A percentile compares a stretch with the other conserved stretches of the same genome.
phyloP scores from a whole-genome alignment of 2,888 invertebrate genomes.

The Lacanobia wlatinum region DNA sequence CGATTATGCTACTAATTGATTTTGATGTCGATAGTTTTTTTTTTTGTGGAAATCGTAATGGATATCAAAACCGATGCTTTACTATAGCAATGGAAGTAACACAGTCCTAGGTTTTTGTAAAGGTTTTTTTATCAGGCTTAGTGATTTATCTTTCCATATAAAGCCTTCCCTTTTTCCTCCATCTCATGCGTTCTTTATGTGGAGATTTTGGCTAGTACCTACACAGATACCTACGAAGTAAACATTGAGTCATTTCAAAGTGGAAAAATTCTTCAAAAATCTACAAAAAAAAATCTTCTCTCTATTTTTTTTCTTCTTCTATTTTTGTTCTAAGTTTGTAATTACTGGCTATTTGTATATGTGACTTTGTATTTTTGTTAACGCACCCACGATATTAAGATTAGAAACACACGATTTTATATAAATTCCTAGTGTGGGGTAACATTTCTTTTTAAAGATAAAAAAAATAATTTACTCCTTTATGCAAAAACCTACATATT shows the following conservation, averaged over 20 bases:
- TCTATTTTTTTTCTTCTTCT: not conserved
- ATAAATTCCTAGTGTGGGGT: too few relatives aligned
- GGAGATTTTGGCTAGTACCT: not conserved
- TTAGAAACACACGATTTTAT: too few relatives aligned
- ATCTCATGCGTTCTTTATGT: not conserved
- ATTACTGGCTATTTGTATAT: not conserved
- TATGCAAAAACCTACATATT: too few relatives aligned
- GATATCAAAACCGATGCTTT: not conserved
- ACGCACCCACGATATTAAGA: too few relatives aligned
- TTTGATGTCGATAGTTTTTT: slow-evolving; percentile 27
- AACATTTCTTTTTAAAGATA: too few relatives aligned
- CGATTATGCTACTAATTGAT: slow-evolving; percentile 80
- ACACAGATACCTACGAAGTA: not conserved
- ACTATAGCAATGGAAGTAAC: not conserved
- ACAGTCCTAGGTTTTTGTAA: not conserved
- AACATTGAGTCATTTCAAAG: not conserved
- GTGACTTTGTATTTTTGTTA: too few relatives aligned
- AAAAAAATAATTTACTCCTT: too few relatives aligned
- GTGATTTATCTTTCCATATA: not conserved
- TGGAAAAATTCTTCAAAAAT: not conserved
- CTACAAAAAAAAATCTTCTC: too few relatives aligned
- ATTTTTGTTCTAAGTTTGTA: not conserved
- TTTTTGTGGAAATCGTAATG: not conserved
- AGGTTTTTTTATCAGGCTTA: not conserved
- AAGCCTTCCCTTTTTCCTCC: not conserved